These are phyloP conservation scores for Muschampia plurimacula DNA, from an alignment of 2,888 invertebrate genomes.

Conservation along the genomic window DNA sequence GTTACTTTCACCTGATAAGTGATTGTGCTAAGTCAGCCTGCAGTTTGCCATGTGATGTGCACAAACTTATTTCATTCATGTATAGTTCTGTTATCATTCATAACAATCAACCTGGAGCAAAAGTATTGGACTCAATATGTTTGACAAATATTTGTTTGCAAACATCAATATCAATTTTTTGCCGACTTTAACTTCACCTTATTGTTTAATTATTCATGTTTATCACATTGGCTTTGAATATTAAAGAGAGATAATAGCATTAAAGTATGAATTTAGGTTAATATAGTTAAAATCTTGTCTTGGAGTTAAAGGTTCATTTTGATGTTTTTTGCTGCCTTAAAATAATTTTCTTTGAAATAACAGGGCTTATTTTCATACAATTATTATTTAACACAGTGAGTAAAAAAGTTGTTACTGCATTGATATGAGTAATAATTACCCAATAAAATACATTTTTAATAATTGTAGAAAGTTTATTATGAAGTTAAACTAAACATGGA, in stretches of 20 bases:
- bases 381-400: no score
- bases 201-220: constrained; percentile 30
- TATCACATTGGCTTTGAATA: constrained; percentile 45
- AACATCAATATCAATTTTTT: constrained; percentile 34
- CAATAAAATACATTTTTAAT: no score
- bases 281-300: constrained; percentile 39
- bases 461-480: no score
- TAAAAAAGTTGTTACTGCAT: no score
- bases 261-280: constrained; percentile 58
- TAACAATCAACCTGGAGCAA: not conserved
- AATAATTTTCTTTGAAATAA: not conserved
- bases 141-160: constrained; percentile 41
- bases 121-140: constrained; percentile 5
- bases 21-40: constrained; percentile 56
- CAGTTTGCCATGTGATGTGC: constrained; percentile 30
- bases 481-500: not conserved
- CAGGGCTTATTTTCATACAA: no score
- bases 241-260: constrained; percentile 47
- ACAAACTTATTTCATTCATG: constrained; percentile 14
- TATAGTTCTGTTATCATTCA: constrained; percentile 8
- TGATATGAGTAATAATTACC: no score
- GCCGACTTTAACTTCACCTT: constrained; percentile 15
- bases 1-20: constrained; percentile 72
- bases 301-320: not conserved
- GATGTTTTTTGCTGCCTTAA: not conserved